Evolutionary conservation across 2,797 vertebrate species (phyloP).

Genomic region (Mycteria americana): DNA sequence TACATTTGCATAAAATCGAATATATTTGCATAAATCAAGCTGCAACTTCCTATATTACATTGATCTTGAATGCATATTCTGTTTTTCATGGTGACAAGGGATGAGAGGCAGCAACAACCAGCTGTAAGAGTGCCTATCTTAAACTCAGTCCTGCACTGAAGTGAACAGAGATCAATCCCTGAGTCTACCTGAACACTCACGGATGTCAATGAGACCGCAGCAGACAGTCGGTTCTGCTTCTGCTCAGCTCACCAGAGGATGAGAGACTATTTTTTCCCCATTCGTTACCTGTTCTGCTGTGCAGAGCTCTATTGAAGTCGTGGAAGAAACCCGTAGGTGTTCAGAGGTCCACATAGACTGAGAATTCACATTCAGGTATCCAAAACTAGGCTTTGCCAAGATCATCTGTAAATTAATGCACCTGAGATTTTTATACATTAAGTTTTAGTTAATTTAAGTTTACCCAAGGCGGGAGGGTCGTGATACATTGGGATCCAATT

Average conservation of each 20-base stretch:
- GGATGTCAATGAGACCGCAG: background rate
- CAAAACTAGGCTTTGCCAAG: background rate
- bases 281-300: background rate
- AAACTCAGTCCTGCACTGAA: background rate
- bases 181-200: background rate
- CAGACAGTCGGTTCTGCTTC: background rate
- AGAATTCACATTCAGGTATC: background rate
- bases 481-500: background rate
- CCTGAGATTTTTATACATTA: background rate
- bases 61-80: background rate
- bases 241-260: background rate
- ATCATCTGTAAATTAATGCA: background rate
- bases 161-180: background rate
- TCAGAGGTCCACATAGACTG: background rate
- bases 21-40: conserved; percentile 47
- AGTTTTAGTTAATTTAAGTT: background rate
- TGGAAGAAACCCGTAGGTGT: background rate
- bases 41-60: background rate
- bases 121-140: background rate
- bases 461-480: background rate
- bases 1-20: conserved; percentile 17
- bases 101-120: background rate
- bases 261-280: rapidly evolving
- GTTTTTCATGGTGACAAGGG: background rate
- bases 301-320: background rate